A percentile compares a stretch with the other conserved stretches of the same genome.
Evolutionary conservation across 35 echinoderm and acorn worm species (phyloP).

Genomic region (Apostichopus californicus): DNA sequence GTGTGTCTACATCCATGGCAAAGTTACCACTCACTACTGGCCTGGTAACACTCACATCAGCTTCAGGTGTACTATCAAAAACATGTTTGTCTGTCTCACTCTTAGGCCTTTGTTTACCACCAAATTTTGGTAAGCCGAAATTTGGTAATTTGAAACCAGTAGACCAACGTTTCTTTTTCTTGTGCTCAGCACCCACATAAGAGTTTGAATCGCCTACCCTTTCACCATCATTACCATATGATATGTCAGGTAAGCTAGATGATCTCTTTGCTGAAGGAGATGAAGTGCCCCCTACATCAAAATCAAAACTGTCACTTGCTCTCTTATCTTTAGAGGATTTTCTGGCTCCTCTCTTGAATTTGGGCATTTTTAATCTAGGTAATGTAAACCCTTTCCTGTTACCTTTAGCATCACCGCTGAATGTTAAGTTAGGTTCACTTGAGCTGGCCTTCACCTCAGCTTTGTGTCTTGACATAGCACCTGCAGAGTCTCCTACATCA

Average conservation of each 20-base stretch:
- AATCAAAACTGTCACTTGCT: conserved; percentile 40
- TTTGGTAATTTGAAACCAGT: conserved; percentile 33
- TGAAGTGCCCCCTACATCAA: not conserved
- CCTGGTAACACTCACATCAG: conserved; percentile 8
- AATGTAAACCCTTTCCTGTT: conserved; percentile 24
- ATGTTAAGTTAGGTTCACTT: conserved; percentile 42
- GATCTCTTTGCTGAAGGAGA: not conserved
- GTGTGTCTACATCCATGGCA: not conserved
- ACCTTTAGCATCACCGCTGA: not conserved
- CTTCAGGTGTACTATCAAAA: conserved; percentile 16
- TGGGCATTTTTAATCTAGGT: conserved; percentile 41
- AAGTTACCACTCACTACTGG: not conserved
- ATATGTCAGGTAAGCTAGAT: conserved; percentile 42
- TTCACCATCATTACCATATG: not conserved
- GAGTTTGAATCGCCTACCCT: not conserved
- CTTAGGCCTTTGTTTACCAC: conserved; percentile 20
- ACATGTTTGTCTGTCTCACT: not conserved
- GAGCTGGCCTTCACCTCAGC: not conserved
- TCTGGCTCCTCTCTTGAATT: conserved; percentile 22
- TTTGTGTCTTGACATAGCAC: not conserved
- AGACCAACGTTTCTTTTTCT: conserved; percentile 44
- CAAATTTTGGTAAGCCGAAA: conserved; percentile 43
- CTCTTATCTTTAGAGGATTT: conserved; percentile 38
- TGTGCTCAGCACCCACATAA: not conserved
- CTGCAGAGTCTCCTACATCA: not conserved